A percentile compares a stretch with the other conserved stretches of the same genome.
phyloP scores from a whole-genome alignment of 2,113 vertebrate genomes.

The Anolis sagrei region DNA sequence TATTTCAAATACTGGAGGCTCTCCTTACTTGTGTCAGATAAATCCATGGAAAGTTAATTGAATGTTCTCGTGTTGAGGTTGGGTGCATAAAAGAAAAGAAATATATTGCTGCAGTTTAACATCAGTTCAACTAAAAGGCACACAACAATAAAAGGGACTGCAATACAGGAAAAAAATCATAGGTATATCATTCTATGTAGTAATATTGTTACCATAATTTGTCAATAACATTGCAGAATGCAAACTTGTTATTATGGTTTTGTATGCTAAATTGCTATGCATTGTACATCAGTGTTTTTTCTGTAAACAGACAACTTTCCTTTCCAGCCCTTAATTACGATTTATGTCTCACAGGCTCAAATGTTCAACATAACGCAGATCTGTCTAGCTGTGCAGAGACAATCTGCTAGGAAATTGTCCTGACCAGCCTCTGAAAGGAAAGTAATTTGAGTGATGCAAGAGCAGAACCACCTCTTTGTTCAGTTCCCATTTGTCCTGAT shows the following conservation, averaged over 20 bases:
- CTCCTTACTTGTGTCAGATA: conserved; percentile 41
- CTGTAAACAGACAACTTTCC: conserved; percentile 11
- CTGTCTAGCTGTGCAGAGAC: not conserved
- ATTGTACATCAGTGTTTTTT: not conserved
- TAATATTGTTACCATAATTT: conserved; percentile 3
- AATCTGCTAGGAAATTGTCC: not conserved
- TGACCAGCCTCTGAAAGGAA: not conserved
- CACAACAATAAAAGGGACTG: conserved; percentile 11
- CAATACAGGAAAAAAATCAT: conserved; percentile 22
- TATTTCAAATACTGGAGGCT: conserved; percentile 54
- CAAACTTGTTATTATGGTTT: not conserved
- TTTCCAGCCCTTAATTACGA: not conserved
- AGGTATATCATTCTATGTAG: not conserved
- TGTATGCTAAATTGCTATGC: not conserved
- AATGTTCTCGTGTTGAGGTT: conserved; percentile 32
- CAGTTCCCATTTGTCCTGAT: not conserved
- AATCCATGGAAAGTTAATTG: conserved; percentile 56
- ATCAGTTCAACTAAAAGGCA: conserved; percentile 31
- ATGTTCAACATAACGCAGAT: conserved; percentile 1
- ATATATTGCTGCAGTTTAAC: conserved; percentile 42
- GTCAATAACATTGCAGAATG: not conserved
- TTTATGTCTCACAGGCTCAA: not conserved
- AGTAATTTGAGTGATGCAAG: not conserved
- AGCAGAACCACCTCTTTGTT: not conserved
- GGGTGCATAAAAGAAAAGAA: conserved; percentile 7